phyloP scores from a whole-genome alignment of 2,797 vertebrate species.

The Mus spretus region DNA sequence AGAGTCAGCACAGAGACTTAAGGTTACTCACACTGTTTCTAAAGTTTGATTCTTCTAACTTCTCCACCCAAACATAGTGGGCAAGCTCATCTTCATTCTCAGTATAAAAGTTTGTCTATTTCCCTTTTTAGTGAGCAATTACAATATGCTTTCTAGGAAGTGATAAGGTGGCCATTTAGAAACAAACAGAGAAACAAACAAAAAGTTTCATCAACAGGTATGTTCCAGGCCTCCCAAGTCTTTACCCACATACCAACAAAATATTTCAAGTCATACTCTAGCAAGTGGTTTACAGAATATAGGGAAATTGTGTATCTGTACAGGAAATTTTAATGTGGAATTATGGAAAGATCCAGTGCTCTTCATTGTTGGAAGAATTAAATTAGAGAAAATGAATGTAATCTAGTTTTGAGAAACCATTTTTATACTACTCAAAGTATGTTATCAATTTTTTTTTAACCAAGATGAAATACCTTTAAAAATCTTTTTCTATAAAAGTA shows the following conservation, averaged over 20 bases:
- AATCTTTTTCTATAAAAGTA: background rate
- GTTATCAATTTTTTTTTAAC: conserved; percentile 11
- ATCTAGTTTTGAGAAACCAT: conserved; percentile 3
- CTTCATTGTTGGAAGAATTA: conserved; percentile 2
- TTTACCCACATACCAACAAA: conserved; percentile 18
- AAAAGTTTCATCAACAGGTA: background rate
- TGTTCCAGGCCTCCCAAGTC: background rate
- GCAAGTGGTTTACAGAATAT: background rate
- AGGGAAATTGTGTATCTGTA: background rate
- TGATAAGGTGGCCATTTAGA: background rate
- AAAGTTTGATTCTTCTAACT: background rate
- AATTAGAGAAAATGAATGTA: conserved; percentile 35
- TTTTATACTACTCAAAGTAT: conserved; percentile 3
- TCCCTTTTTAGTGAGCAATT: background rate
- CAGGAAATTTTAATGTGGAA: background rate
- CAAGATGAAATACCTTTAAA: conserved; percentile 11
- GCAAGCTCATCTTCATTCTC: background rate
- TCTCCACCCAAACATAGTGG: background rate
- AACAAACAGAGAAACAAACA: background rate
- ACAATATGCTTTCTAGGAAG: background rate
- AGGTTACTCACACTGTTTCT: background rate
- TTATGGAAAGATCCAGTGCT: background rate
- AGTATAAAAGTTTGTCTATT: background rate
- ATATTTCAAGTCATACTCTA: background rate
- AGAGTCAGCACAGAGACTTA: background rate